Percentiles rank a stretch among this genome's conserved stretches.
Conservation (phyloP, 1,140 invertebrate species). For the Drosophila tristis region DNA sequence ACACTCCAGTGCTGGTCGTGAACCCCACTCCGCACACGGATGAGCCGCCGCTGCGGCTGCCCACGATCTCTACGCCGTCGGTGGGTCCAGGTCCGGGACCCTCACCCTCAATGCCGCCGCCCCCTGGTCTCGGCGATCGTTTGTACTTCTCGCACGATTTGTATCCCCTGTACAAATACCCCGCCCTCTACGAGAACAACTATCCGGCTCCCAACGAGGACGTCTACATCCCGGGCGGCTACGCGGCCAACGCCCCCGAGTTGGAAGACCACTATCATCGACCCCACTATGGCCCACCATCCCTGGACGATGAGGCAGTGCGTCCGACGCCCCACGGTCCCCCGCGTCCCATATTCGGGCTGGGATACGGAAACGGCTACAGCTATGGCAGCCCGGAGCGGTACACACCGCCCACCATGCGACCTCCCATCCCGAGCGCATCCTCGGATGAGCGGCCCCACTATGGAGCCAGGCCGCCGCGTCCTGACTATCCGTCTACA, state of each 20-base stretch:
- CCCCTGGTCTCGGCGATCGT: conserved; percentile 62
- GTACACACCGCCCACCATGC: conserved; percentile 66
- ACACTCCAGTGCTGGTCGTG: conserved; percentile 69
- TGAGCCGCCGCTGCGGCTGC: conserved; percentile 15
- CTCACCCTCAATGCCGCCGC: conserved; percentile 30
- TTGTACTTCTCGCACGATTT: conserved; percentile 82
- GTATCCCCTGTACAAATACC: conserved; percentile 80
- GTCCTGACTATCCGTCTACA: conserved; percentile 39
- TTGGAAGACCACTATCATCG: conserved; percentile 74
- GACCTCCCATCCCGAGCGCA: conserved; percentile 34
- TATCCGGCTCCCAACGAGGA: conserved; percentile 81
- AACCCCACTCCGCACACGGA: conserved; percentile 74
- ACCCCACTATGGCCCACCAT: conserved; percentile 45
- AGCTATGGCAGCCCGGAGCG: conserved; percentile 77
- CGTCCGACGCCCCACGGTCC: conserved; percentile 62
- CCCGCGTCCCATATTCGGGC: conserved; percentile 72
- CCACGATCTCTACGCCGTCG: conserved; percentile 7
- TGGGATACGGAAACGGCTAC: conserved; percentile 82
- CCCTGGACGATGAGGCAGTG: conserved; percentile 36
- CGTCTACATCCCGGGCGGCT: conserved; percentile 73
- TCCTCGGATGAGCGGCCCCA: conserved; percentile 53
- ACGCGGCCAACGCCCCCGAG: conserved; percentile 78
- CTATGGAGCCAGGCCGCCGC: conserved; percentile 46
- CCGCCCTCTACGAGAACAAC: conserved; percentile 79
- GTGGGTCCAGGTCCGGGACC: conserved; percentile 1